These are phyloP conservation scores for Limnephilus marmoratus DNA, from an alignment of 2,888 invertebrate species.

Conservation along the genomic window DNA sequence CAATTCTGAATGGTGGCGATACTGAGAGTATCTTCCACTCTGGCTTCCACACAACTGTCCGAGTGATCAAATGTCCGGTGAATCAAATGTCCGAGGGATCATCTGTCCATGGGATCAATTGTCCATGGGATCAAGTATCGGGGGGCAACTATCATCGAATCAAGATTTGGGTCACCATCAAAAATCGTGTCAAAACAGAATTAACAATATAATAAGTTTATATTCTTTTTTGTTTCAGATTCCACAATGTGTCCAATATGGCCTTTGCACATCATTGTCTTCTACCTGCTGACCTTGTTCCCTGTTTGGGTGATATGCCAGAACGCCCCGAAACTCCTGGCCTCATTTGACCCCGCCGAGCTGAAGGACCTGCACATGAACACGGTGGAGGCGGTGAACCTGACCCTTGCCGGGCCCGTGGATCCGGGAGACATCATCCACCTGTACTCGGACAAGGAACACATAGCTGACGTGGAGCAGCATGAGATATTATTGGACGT, in stretches of 20 bases:
- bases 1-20: too few species aligned
- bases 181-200: too few species aligned
- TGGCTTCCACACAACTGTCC: too few species aligned
- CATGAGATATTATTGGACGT: not conserved
- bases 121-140: too few species aligned
- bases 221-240: not conserved
- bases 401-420: slow-evolving; percentile 72
- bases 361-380: slow-evolving; percentile 74
- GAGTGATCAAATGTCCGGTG: too few species aligned
- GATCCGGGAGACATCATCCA: slow-evolving; percentile 54
- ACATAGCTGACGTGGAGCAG: slow-evolving; percentile 50
- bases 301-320: slow-evolving; percentile 77
- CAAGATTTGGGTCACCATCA: too few species aligned
- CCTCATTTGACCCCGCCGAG: slow-evolving; percentile 71
- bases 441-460: slow-evolving; percentile 64
- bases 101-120: too few species aligned
- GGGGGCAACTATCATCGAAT: too few species aligned
- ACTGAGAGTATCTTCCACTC: too few species aligned
- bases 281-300: slow-evolving; percentile 77
- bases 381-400: slow-evolving; percentile 71
- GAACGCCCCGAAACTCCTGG: slow-evolving; percentile 70
- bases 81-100: too few species aligned
- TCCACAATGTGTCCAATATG: slow-evolving; percentile 79
- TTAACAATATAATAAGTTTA: not conserved
- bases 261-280: slow-evolving; percentile 78